Evolutionary conservation across 2,797 vertebrate species (phyloP), one percentile per base, ranked within the genome.

Genomic region (Bucorvus abyssinicus): DNA sequence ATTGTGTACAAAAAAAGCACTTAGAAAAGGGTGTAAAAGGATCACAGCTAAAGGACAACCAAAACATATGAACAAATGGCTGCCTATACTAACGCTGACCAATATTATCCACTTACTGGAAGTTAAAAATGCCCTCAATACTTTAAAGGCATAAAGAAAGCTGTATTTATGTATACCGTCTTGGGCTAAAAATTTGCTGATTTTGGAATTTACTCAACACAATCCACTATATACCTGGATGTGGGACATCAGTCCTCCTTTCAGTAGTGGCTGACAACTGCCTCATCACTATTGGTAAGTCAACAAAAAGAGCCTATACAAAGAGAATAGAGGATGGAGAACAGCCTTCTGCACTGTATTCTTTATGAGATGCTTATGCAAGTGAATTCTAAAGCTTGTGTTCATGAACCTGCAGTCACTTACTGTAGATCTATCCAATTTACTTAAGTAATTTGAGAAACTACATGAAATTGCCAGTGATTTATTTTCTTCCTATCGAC

Each of bases 391-490:
- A 84, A 89, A 61, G 0, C 27, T 44, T 64, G 14, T 64, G 38
- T 61, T 78, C 45, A 19, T 56, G 61, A 83, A n/a, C 32, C 5
- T 52, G 34, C 4, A 80, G 52, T 90, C 7, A 89, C 85, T 91
- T 93, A 44, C 38, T 77, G 12, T 38, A 9, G 22, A 86, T 63
- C 15, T 87, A 69, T 65, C 12, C 30, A 84, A 71, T 91, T 92
- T 45, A 50, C 53, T 65, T 45, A 57, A 61, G 45, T 42, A 88
- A 77, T 82, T 93, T 89, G 76, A 84, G 81, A 69, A 93, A 75
- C 50, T 77, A 83, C 29, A 50, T 77, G n/a, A 78, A 80, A 59
- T 67, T 84, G 18, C 5, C 30, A 30, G 8, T 61, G 34, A 19
- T 70, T 88, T 52, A 74, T 91, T 89, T 90, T 74, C 52, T 91